Evolutionary conservation across 2,888 invertebrate genomes (phyloP).

Genomic region (Horisme vitalbata): DNA sequence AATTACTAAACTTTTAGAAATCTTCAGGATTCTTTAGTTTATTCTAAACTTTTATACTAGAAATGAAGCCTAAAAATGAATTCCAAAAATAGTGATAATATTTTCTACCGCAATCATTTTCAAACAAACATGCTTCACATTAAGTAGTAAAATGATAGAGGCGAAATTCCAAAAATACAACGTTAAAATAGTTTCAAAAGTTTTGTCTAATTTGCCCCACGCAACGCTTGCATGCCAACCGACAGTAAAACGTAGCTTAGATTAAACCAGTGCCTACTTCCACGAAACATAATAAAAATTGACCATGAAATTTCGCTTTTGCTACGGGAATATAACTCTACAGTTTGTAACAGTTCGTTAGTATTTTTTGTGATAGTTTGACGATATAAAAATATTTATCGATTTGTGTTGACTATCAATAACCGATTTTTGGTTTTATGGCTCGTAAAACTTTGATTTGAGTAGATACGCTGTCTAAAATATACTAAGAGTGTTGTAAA

Average conservation of each 20-base stretch:
- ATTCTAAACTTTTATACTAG: too few relatives aligned
- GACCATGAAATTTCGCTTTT: constrained; percentile 78
- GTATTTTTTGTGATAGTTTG: constrained; percentile 30
- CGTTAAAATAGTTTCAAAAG: constrained; percentile 56
- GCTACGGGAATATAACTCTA: constrained; percentile 57
- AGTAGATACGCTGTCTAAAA: background rate
- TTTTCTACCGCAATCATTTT: constrained; percentile 7
- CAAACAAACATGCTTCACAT: constrained; percentile 1
- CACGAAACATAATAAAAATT: constrained; percentile 77
- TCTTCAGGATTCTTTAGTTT: too few relatives aligned
- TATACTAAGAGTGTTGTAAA: background rate
- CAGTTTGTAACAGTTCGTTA: constrained; percentile 47
- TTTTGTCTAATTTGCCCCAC: constrained; percentile 62
- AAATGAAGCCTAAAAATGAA: too few relatives aligned
- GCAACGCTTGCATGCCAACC: constrained; percentile 61
- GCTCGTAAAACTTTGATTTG: constrained; percentile 13
- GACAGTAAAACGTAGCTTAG: constrained; percentile 67
- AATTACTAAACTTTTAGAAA: too few relatives aligned
- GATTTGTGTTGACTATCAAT: constrained; percentile 30
- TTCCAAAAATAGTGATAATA: too few relatives aligned
- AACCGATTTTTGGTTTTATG: constrained; percentile 29
- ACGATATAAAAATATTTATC: constrained; percentile 34
- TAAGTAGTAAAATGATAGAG: constrained; percentile 17
- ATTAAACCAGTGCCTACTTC: constrained; percentile 77
- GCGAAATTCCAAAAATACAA: constrained; percentile 17